Conservation (phyloP, 2,797 vertebrate genomes). For the Pteropus rufus region DNA sequence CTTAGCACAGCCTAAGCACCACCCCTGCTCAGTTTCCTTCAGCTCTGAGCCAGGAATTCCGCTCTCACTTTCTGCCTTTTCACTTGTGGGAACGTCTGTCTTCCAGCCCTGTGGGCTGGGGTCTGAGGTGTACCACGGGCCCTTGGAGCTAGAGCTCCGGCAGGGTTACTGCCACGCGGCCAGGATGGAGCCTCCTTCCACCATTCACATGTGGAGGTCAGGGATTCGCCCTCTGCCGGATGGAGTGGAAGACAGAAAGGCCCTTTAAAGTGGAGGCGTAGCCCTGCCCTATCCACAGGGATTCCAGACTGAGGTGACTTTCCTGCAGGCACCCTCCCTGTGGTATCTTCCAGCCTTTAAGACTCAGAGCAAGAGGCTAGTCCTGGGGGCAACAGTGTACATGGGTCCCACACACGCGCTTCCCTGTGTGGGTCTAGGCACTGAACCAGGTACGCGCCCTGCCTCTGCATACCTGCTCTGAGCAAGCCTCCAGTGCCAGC, state of each 20-base stretch:
- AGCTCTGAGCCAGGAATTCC: background rate
- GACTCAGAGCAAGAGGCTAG: background rate
- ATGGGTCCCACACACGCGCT: background rate
- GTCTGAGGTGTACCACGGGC: background rate
- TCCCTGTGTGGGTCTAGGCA: background rate
- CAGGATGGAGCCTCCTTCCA: too few species aligned
- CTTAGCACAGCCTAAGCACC: background rate
- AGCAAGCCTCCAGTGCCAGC: background rate
- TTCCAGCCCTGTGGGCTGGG: background rate
- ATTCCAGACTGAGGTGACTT: background rate
- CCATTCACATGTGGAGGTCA: background rate
- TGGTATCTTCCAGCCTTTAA: background rate
- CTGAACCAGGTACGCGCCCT: background rate
- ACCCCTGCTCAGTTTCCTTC: background rate
- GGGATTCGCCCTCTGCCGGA: background rate
- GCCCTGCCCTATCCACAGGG: background rate
- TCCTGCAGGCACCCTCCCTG: background rate
- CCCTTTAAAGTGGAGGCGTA: background rate
- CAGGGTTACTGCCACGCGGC: accelerated
- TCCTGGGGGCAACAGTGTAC: background rate
- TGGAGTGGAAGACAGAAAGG: background rate
- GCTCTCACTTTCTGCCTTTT: background rate
- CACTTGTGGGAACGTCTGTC: background rate
- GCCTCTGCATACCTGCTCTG: background rate
- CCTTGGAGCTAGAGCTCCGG: background rate